A percentile compares a stretch with the other conserved stretches of the same genome.
phyloP scores from a whole-genome alignment of 2,797 vertebrate species.

The Melopsittacus undulatus region DNA sequence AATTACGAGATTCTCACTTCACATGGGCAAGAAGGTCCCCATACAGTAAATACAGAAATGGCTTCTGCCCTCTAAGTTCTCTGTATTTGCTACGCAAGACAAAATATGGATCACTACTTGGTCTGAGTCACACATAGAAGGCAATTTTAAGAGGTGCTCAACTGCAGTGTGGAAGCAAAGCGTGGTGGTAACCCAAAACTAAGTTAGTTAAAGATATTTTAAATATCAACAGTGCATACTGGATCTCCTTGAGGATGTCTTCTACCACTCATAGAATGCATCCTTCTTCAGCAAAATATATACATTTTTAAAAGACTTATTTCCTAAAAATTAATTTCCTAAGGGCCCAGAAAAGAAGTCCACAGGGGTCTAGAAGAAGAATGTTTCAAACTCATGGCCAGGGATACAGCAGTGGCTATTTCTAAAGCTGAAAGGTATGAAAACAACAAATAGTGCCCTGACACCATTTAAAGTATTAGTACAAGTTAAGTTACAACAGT shows the following conservation, averaged over 20 bases:
- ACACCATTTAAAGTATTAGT: background rate
- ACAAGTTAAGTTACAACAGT: background rate
- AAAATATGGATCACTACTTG: background rate
- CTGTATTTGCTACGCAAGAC: background rate
- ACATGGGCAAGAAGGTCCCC: background rate
- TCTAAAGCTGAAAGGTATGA: background rate
- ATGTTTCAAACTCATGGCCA: background rate
- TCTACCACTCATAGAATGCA: background rate
- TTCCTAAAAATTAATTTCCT: background rate
- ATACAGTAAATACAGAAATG: background rate
- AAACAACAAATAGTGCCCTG: background rate
- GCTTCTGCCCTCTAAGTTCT: background rate
- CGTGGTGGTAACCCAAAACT: background rate
- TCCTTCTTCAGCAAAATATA: background rate
- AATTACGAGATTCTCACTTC: background rate
- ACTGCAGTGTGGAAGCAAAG: background rate
- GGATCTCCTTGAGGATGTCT: background rate
- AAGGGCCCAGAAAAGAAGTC: background rate
- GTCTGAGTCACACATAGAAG: background rate
- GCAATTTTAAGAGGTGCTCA: background rate
- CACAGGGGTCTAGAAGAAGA: background rate
- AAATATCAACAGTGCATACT: background rate
- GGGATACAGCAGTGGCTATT: background rate
- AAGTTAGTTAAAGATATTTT: background rate
- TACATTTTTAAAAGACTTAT: background rate